These are phyloP conservation scores for Apis laboriosa DNA, from an alignment of 1,140 invertebrate genomes.

Conservation along the genomic window DNA sequence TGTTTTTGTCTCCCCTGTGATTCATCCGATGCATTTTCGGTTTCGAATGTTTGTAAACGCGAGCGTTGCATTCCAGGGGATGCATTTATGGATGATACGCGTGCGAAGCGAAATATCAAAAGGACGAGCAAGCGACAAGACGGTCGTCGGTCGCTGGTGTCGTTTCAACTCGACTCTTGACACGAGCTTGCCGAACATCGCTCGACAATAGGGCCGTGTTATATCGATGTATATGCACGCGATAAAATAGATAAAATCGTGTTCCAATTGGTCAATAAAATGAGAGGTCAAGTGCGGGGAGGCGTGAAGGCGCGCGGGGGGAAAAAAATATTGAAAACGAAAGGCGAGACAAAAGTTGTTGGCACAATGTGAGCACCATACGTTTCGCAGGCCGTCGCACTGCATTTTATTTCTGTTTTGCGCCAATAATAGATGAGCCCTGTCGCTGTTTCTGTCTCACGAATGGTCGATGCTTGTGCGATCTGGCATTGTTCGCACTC, in stretches of 20 bases:
- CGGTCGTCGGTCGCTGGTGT: not conserved
- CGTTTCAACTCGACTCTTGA: not conserved
- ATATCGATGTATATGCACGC: not conserved
- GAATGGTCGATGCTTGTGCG: constrained; percentile 30
- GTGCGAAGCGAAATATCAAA: not conserved
- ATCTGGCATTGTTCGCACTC: constrained; percentile 63
- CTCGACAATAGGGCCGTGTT: not conserved
- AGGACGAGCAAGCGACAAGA: not conserved
- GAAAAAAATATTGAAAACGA: not conserved
- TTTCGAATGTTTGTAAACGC: constrained; percentile 14
- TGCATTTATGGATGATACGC: not conserved
- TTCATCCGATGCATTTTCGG: constrained; percentile 4
- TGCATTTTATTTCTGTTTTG: constrained; percentile 72
- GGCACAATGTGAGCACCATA: constrained; percentile 56
- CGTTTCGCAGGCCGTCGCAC: constrained; percentile 63
- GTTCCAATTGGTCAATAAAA: not conserved
- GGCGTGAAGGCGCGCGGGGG: not conserved
- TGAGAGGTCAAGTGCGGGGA: too few species aligned
- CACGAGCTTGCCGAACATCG: not conserved
- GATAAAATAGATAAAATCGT: too few species aligned
- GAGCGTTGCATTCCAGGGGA: not conserved
- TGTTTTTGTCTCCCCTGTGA: not conserved
- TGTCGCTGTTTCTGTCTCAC: constrained; percentile 54
- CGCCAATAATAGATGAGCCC: constrained; percentile 71
- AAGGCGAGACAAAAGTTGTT: constrained; percentile 51